A percentile compares a stretch with the other conserved stretches of the same genome.
phyloP scores from a whole-genome alignment of 2,797 vertebrate genomes.

The Danio kyathit region DNA sequence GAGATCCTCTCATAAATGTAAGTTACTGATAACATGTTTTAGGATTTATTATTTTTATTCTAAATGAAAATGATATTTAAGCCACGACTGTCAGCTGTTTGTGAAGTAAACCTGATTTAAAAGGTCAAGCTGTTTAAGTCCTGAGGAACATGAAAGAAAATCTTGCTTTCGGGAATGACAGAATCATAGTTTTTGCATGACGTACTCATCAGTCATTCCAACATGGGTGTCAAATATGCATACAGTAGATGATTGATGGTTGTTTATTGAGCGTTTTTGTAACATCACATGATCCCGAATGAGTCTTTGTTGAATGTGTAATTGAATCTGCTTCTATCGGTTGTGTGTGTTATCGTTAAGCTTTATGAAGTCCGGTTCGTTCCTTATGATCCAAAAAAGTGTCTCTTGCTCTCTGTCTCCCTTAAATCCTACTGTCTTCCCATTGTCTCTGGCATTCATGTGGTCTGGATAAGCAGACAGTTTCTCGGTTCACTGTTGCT shows the following conservation, averaged over 20 bases:
- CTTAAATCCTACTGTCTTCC: slow-evolving; percentile 30
- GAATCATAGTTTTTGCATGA: slow-evolving; percentile 59
- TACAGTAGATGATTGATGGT: slow-evolving; percentile 11
- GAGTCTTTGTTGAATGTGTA: slow-evolving; percentile 41
- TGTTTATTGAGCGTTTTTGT: background rate
- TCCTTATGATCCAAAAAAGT: slow-evolving; percentile 9
- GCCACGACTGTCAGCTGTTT: no score
- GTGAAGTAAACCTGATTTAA: no score
- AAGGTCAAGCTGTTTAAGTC: no score
- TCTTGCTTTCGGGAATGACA: slow-evolving; percentile 5
- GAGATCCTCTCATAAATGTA: no score
- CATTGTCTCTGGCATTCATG: slow-evolving; percentile 44
- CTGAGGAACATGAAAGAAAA: slow-evolving; percentile 21
- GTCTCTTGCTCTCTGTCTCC: slow-evolving; percentile 1
- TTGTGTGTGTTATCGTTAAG: background rate
- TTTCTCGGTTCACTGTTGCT: slow-evolving; percentile 70
- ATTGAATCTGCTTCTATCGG: background rate
- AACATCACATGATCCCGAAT: slow-evolving; percentile 1
- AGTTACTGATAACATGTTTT: no score
- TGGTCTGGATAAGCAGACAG: slow-evolving; percentile 53
- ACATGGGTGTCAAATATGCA: background rate
- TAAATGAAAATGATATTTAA: no score
- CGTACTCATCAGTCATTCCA: slow-evolving; percentile 32
- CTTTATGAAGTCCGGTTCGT: slow-evolving; percentile 16
- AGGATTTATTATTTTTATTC: no score